Base-by-base conservation (phyloP, 2,888 invertebrate genomes). In the Philhelius pedissequus region DNA sequence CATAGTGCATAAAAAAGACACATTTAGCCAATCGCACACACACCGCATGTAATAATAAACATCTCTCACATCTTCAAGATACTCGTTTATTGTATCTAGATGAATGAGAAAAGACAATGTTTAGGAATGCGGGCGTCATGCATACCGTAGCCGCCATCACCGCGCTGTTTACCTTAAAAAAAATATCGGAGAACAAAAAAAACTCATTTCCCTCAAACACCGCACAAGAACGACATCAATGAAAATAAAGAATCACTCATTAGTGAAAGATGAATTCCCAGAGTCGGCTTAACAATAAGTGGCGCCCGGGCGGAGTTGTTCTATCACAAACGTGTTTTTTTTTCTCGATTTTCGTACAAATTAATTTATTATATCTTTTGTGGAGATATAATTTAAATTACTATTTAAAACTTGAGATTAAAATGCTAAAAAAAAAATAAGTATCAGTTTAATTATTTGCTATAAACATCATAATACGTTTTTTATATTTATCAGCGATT, bases 231-330 rank as follows among this genome's bases (percentile, higher is more conserved):
- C 64, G 56, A 84, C 70, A 70, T 75, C 80, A 80, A 80, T 79
- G 76, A 54, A 84, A 84, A 84, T 76, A 80, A 75, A 84, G 71
- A 83, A 83, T 79, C 70, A 75, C 70, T 84, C 80, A 84, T 80
- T 84, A 80, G 75, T 68, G 71, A 80, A 18, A 27, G 43, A 43
- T 15, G 8, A 27, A 18, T 22, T 35, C n/a, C n/a, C 56, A 56
- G 32, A 20, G 32, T 1, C 32, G 56, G 56, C 3, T 56, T 7
- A 20, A n/a, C 7, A 48, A 0, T 32, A 56, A 56, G n/a, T 56
- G 56, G 56, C 56, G 56, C 56, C 56, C 56, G 56, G 13, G n/a
- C 1, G 32, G 2, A 6, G 11, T n/a, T n/a, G 5, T 2, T 7
- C 2, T 9, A 18, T 1, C 11, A 11, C 1, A 18, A 18, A 30